Evolutionary conservation across 1,140 invertebrate species (phyloP), one percentile per base, ranked within the genome.

Genomic region (Cotesia vestalis): DNA sequence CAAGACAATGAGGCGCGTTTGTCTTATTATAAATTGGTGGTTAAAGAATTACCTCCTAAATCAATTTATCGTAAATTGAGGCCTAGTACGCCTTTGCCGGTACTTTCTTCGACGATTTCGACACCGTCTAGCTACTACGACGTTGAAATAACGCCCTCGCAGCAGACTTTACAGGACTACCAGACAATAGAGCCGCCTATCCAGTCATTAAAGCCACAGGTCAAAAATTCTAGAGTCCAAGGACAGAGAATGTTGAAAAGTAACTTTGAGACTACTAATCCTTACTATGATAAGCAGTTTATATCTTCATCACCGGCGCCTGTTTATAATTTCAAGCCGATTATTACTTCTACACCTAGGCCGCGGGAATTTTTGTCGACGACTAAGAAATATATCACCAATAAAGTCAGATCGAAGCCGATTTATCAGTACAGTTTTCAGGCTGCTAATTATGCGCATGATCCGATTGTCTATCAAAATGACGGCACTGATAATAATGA

Each of bases 401-500:
- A 78, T 2, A 78, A 76, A 2, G 46, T 61, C 38, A 87, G 86
- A 71, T 76, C 89, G 3, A 90, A 89, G 78, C 88, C 90, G 1
- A 86, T 90, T 5, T 91, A 90, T 76, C 89, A 90, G 73, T 90
- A 88, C 76, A 89, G 88, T 74, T 90, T 90, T 73, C 86, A 90
- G 72, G 84, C 88, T 0, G 86, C 84, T 0, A 86, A 88, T 72
- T 89, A 89, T 71, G 77, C 78, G 4, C 14, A 59, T 35, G 2
- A 75, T 60, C 35, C 68, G 79, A 59, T 82, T 79, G n/a, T 52
- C 3, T 71, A 61, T 38, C 77, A 76, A 40, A 77, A 79, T 17
- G 75, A 80, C 3, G 55, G 73, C 34, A 14, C 20, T 20, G 12
- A 59, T 53, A 73, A 78, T 20, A 73, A 75, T 2, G 76, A 77